Evolutionary conservation across 2,888 invertebrate genomes (phyloP), one percentile per base, ranked within the genome.

Genomic region (Drosophila quinaria): DNA sequence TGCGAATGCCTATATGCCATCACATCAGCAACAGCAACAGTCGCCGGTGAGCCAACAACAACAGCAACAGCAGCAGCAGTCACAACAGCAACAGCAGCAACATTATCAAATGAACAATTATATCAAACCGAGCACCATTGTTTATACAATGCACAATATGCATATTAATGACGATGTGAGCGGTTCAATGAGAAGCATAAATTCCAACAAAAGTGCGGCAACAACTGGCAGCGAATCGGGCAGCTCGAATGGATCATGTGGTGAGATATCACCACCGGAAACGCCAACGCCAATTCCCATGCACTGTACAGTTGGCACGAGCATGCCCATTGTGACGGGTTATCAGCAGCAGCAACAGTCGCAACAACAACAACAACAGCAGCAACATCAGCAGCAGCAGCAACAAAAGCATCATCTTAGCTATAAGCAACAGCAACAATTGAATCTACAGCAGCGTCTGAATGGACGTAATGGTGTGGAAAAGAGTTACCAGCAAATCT

Each of bases 201-300:
- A 89, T 77, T 90, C 90, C 15, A 90, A 87, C 66, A 92, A 92
- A 70, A 91, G 91, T 71, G 78, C 86, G 11, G 70, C 89, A 6
- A 80, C 87, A 19, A 85, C 85, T 8, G 92, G 91, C 35, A 93
- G 93, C 71, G 93, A 93, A 77, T 92, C 93, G 3, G 92, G 92
- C 31, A 92, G 93, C 70, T 92, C 93, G n/a, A 90, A 92, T 75
- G 92, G 92, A 25, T 93, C 93, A n/a, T 90, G 91, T 13, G 92
- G 92, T 22, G 93, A 93, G 52, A 87, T 90, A 68, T 91, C 93
- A 54, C 93, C 93, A 47, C 92, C 93, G 39, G 92, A 92, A 70
- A 93, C 93, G 60, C 93, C 93, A 35, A 91, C 90, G 35, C 81
- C 91, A 62, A 75, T 90, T 65, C 75, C 79, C 49, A 86, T 71